Evolutionary conservation across 2,888 invertebrate species (phyloP).

Genomic region (Embidobia sp.): DNA sequence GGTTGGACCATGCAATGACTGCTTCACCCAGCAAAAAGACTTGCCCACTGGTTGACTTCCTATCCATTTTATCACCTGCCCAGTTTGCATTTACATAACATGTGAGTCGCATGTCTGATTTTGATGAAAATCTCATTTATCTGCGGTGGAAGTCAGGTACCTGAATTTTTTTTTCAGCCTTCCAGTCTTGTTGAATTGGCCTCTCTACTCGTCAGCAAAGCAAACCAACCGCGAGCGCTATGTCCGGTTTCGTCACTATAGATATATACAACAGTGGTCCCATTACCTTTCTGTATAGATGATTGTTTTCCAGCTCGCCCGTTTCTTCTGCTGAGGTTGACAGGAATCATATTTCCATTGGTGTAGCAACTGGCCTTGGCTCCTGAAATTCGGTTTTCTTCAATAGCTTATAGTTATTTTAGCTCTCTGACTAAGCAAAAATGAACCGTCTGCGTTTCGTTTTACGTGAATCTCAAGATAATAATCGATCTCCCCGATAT

Average conservation of each 20-base stretch:
- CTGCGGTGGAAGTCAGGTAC: slow-evolving; percentile 10
- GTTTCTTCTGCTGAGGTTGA: background rate
- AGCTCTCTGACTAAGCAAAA: background rate
- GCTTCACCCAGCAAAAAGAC: background rate
- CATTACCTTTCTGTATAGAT: slow-evolving; percentile 24
- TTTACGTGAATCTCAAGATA: slow-evolving; percentile 8
- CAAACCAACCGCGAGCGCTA: slow-evolving; percentile 22
- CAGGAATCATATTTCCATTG: background rate
- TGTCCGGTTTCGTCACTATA: slow-evolving; percentile 35
- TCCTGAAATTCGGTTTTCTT: background rate
- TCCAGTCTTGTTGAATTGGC: slow-evolving; percentile 21
- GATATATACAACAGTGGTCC: slow-evolving; percentile 40
- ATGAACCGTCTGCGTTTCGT: slow-evolving; percentile 2
- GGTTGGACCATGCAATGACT: background rate
- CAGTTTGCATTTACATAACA: slow-evolving; percentile 74
- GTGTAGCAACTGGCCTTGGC: background rate
- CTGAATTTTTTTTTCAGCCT: slow-evolving; percentile 46
- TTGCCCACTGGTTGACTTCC: background rate
- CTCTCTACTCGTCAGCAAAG: slow-evolving; percentile 2
- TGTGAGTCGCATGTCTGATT: background rate
- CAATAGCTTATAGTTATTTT: background rate
- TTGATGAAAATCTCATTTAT: background rate
- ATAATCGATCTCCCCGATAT: background rate
- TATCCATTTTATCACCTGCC: background rate
- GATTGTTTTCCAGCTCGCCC: slow-evolving; percentile 2